Evolutionary conservation across 23 tunicate species (phyloP), one percentile per base, ranked within the genome.

Genomic region (Trididemnum nubilum): DNA sequence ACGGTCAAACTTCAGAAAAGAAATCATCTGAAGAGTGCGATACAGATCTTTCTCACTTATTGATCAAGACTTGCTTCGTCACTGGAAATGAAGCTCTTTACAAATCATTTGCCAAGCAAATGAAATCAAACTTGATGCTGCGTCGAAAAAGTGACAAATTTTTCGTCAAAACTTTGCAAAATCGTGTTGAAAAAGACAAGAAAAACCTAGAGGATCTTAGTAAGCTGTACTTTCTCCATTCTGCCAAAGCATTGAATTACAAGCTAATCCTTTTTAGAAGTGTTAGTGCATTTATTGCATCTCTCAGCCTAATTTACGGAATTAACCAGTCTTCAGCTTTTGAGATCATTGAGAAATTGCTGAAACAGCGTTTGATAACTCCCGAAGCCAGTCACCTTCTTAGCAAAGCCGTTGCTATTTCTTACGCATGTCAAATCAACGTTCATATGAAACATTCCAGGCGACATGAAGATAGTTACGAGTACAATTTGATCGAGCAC

Each of bases 321-420:
- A 33, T 67, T 67, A 32, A 67, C 3, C 7, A 31, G 7, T 5
- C 38, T 32, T 32, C 38, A 31, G 7, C 74, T 33, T 7, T 12
- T 67, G 74, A 67, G 9, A 67, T 67, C 74, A 33, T 67, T n/a
- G 38, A 67, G 33, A 67, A 31, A 7, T 67, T 67, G 25, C 19
- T 4, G 7, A 67, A 67, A 24, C 31, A 67, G 25, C 15, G n/a
- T 3, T 4, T 67, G 7, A 33, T 67, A 5, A 38, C 22, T 24
- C 38, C 7, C 18, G 74, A 67, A 30, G 74, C 22, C 15, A 12
- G 38, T n/a, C 74, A 67, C 18, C 9, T 3, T 3, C 74, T 67
- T 3, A 3, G 19, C 26, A 12, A 4, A 12, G 74, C 74, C 5
- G 74, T 4, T 7, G 74, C 74, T 5, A 15, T 67, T 33, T 3